Percentiles rank a stretch among this genome's conserved stretches.
phyloP scores from a whole-genome alignment of 2,797 vertebrate species.

The Hoplostethus atlanticus region DNA sequence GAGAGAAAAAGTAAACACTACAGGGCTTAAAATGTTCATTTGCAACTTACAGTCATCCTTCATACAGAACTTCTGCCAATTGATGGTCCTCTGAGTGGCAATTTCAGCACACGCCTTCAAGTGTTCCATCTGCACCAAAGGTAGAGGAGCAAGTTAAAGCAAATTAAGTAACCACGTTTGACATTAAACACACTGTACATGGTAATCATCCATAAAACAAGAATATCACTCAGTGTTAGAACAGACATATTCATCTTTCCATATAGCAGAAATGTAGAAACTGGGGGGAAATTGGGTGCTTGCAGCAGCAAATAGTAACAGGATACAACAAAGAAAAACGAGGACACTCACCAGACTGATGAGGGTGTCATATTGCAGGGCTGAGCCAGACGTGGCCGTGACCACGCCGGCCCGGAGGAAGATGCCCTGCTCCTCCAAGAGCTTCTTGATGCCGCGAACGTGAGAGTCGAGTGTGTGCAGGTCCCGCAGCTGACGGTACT shows the following conservation, averaged over 20 bases:
- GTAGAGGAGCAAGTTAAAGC: conserved; percentile 12
- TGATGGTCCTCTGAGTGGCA: conserved; percentile 94
- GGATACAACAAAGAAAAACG: not conserved
- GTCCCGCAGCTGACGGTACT: conserved; percentile 96
- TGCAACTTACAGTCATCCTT: conserved; percentile 96
- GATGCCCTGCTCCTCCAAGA: conserved; percentile 97
- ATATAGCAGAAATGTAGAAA: no score
- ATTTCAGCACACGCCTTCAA: conserved; percentile 99
- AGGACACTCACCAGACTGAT: conserved; percentile 91
- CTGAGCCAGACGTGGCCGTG: conserved; percentile 95
- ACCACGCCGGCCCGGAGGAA: conserved; percentile 95
- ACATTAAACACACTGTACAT: not conserved
- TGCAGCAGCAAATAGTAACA: not conserved
- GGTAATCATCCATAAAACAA: no score
- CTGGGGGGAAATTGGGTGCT: no score
- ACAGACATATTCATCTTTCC: no score
- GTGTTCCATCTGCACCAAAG: conserved; percentile 93
- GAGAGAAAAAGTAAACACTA: not conserved
- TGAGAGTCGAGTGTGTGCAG: conserved; percentile 97
- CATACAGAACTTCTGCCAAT: conserved; percentile 99
- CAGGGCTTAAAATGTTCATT: not conserved
- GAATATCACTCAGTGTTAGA: no score
- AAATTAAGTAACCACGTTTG: not conserved
- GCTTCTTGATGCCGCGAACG: conserved; percentile 94
- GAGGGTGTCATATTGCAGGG: conserved; percentile 96